Base-by-base conservation (phyloP, 2,888 invertebrate species). In the Eilema griseolum region DNA sequence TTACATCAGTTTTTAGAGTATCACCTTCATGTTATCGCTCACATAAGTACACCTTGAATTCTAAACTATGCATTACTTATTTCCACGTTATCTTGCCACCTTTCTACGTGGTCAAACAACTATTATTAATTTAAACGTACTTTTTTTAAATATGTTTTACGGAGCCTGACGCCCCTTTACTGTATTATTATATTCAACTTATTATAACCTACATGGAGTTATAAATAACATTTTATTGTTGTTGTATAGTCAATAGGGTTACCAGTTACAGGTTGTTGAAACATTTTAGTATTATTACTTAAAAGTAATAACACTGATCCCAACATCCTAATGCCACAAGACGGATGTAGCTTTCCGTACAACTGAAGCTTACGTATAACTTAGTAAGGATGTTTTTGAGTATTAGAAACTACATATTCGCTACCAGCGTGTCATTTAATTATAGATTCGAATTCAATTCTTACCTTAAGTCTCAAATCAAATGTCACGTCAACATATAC, bases 151-250 rank as follows among this genome's bases (percentile, higher is more conserved):
- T 46, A 46, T 46, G 46, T 4, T 46, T 46, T 46, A 20, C 20
- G 46, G 20, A 46, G 46, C 46, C 20, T 46, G 46, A 46, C 46
- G 46, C 46, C 46, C 20, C 46, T 46, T 46, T 16, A 46, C 46
- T 20, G 20, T 46, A 20, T 46, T 46, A 20, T 46, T 46, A 46
- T 52, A 52, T 52, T 52, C n/a, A n/a, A 10, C 20, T 52, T 52
- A n/a, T 52, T 52, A 52, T n/a, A n/a, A n/a, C 52, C n/a, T 52
- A 52, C 14, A 14, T 37, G 37, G n/a, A 23, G 8, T 37, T 52
- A 52, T 52, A n/a, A 61, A 23, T 61, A 61, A 37, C 61, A 61
- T 33, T 61, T 23, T 61, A 61, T 61, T 61, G 61, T 61, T 61
- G 23, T 61, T 52, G n/a, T 46, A 31, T 4, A 33, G 61, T 61